Conservation (phyloP, 1,140 invertebrate genomes). For the Panagrolaimus sp. region DNA sequence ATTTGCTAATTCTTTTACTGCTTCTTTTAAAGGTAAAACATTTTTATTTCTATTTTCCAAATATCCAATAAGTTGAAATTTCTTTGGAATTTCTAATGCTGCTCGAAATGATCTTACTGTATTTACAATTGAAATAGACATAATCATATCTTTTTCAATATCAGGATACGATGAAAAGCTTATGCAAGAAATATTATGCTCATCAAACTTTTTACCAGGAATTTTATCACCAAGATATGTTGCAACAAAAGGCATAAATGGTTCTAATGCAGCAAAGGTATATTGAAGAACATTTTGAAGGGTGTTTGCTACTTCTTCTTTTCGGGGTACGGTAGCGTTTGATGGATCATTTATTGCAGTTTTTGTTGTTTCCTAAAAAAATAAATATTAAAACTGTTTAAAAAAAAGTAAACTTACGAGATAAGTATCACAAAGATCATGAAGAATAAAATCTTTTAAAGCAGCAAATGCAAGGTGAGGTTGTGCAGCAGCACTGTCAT, state of each 20-base stretch:
- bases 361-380: conserved; percentile 12
- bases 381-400: background rate
- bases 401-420: conserved; percentile 27
- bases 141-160: background rate
- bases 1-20: conserved; percentile 6
- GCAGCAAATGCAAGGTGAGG: conserved; percentile 40
- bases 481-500: conserved; percentile 15
- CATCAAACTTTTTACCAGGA: background rate
- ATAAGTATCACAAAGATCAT: conserved; percentile 45
- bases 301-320: background rate
- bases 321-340: background rate
- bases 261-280: conserved; percentile 28
- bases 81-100: background rate
- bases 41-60: background rate
- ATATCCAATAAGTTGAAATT: background rate
- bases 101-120: conserved; percentile 9
- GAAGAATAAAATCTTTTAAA: conserved; percentile 36
- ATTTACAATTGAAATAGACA: background rate
- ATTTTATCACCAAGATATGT: conserved; percentile 28
- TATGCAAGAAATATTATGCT: background rate
- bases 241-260: conserved; percentile 40
- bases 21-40: background rate
- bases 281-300: conserved; percentile 27
- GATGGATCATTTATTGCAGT: background rate
- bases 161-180: background rate